Conservation (phyloP, 1,140 invertebrate genomes). For the Drosophila nannoptera region DNA sequence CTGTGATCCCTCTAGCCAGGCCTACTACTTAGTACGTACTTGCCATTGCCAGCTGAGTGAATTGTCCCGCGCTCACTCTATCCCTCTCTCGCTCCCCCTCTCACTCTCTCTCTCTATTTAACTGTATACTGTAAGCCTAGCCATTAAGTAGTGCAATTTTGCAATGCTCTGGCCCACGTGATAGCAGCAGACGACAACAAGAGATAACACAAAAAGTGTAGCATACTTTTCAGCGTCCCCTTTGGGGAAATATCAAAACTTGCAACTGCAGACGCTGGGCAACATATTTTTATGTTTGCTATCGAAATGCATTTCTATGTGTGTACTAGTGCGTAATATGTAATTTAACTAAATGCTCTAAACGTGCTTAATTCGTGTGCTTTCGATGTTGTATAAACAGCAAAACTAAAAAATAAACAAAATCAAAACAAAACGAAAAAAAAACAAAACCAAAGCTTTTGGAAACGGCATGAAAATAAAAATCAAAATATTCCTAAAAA, state of each 20-base stretch:
- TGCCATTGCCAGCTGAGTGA: slow-evolving; percentile 45
- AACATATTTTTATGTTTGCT: slow-evolving; percentile 18
- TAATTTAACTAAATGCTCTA: slow-evolving; percentile 65
- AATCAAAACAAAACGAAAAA: slow-evolving; percentile 5
- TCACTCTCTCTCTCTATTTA: too few relatives aligned
- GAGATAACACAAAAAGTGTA: slow-evolving; percentile 18
- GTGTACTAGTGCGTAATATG: slow-evolving; percentile 67
- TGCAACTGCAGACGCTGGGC: background rate
- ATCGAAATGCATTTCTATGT: slow-evolving; percentile 37
- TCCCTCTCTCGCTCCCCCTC: too few relatives aligned
- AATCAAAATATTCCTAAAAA: slow-evolving; percentile 16
- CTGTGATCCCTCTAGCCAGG: slow-evolving; percentile 13
- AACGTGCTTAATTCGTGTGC: slow-evolving; percentile 64
- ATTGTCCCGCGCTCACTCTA: background rate
- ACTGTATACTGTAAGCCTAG: slow-evolving; percentile 39
- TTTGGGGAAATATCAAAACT: slow-evolving; percentile 8
- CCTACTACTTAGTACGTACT: slow-evolving; percentile 44
- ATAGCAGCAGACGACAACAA: slow-evolving; percentile 12
- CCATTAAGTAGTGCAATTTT: slow-evolving; percentile 40
- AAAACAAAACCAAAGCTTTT: slow-evolving; percentile 4
- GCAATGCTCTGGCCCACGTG: slow-evolving; percentile 20
- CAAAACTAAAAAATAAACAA: slow-evolving; percentile 44
- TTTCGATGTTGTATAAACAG: slow-evolving; percentile 71
- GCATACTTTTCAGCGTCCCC: slow-evolving; percentile 40
- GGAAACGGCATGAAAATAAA: slow-evolving; percentile 52